These are phyloP conservation scores for Apodemus sylvaticus DNA, from an alignment of 2,113 vertebrate genomes.

Conservation along the genomic window DNA sequence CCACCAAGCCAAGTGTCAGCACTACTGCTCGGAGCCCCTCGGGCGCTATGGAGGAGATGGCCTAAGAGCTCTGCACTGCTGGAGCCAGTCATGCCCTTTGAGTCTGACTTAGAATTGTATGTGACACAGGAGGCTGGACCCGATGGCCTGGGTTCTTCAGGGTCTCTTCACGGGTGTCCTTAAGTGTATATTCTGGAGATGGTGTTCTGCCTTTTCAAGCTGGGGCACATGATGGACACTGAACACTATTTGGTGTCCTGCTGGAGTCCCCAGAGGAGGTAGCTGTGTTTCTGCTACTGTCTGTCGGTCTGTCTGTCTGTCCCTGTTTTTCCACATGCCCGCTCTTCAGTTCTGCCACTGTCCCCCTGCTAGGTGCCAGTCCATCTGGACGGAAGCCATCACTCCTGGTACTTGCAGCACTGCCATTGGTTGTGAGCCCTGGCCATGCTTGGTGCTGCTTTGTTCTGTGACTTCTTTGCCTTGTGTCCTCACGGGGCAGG, in stretches of 20 bases:
- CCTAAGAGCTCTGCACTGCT: not conserved
- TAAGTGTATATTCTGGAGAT: not conserved
- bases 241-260: not conserved
- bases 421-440: not conserved
- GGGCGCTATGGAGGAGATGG: not conserved
- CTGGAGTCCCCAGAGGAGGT: not conserved
- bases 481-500: not conserved
- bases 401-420: not conserved
- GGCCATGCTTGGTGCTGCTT: not conserved
- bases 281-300: not conserved
- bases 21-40: not conserved
- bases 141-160: not conserved
- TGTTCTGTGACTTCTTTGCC: not conserved
- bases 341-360: not conserved
- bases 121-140: fast-evolving
- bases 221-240: no score
- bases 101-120: not conserved
- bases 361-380: not conserved
- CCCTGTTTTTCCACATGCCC: not conserved
- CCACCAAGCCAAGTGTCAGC: not conserved
- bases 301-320: not conserved
- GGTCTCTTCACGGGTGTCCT: not conserved
- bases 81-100: not conserved
- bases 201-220: not conserved
- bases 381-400: not conserved